phyloP scores from a whole-genome alignment of 2,113 vertebrate genomes.

The Gallinago paraguaiae region DNA sequence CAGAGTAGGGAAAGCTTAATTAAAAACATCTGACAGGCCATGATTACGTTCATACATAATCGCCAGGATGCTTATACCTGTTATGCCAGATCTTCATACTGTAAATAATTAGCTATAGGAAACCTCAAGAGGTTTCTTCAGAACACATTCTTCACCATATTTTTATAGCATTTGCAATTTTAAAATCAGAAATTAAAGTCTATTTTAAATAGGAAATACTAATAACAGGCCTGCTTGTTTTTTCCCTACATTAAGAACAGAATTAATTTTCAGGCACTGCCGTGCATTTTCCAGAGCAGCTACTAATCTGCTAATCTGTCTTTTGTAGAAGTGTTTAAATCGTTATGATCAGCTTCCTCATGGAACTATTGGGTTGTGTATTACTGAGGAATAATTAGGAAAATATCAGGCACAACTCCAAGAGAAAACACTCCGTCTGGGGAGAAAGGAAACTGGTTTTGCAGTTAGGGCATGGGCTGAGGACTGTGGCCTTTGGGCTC shows the following conservation, averaged over 20 bases:
- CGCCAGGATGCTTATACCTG: conserved; percentile 29
- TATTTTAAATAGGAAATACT: conserved; percentile 60
- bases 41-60: conserved; percentile 48
- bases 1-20: conserved; percentile 54
- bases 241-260: conserved; percentile 2
- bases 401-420: conserved; percentile 19
- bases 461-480: not conserved
- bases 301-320: conserved; percentile 50
- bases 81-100: conserved; percentile 52
- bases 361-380: not conserved
- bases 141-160: conserved; percentile 6
- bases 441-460: not conserved
- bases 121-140: conserved; percentile 36
- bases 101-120: conserved; percentile 52
- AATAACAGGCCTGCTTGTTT: conserved; percentile 48
- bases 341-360: not conserved
- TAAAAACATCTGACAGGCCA: conserved; percentile 45
- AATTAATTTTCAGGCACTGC: conserved; percentile 45
- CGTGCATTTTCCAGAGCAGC: conserved; percentile 30
- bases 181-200: conserved; percentile 20
- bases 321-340: conserved; percentile 41
- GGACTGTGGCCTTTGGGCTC: not conserved
- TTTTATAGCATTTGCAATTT: conserved; percentile 26
- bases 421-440: not conserved
- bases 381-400: conserved; percentile 21